Conservation (phyloP, 2,888 invertebrate species). For the Rutpela maculata region DNA sequence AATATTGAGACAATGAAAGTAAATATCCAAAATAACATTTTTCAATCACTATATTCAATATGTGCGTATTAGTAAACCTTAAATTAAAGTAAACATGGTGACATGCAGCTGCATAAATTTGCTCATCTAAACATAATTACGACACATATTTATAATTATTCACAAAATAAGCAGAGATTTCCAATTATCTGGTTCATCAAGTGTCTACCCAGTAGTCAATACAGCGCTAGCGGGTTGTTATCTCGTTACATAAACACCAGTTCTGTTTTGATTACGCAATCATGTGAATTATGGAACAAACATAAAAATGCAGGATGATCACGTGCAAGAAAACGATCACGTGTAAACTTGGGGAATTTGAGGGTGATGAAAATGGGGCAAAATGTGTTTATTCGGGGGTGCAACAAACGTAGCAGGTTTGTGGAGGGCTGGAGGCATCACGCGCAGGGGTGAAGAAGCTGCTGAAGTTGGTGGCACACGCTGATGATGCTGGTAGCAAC, state of each 20-base stretch:
- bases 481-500: slow-evolving; percentile 33
- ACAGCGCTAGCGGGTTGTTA: background rate
- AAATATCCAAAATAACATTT: too few species aligned
- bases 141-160: background rate
- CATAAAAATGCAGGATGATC: slow-evolving; percentile 37
- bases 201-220: background rate
- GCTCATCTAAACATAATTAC: background rate
- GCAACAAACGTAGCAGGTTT: slow-evolving; percentile 20
- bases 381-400: slow-evolving; percentile 25
- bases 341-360: slow-evolving; percentile 9
- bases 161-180: background rate
- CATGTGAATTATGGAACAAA: slow-evolving; percentile 8
- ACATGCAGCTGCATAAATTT: background rate
- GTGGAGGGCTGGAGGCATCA: slow-evolving; percentile 24
- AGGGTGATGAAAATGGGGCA: slow-evolving; percentile 8
- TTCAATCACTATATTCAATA: too few species aligned
- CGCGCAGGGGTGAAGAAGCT: slow-evolving; percentile 36
- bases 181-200: background rate
- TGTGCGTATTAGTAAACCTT: too few species aligned
- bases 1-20: too few species aligned
- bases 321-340: slow-evolving; percentile 30
- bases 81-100: background rate
- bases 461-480: slow-evolving; percentile 17
- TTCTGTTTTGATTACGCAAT: background rate
- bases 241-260: background rate